Evolutionary conservation across 2,888 invertebrate species (phyloP), one percentile per base, ranked within the genome.

Genomic region (Drosophila imparisetae): DNA sequence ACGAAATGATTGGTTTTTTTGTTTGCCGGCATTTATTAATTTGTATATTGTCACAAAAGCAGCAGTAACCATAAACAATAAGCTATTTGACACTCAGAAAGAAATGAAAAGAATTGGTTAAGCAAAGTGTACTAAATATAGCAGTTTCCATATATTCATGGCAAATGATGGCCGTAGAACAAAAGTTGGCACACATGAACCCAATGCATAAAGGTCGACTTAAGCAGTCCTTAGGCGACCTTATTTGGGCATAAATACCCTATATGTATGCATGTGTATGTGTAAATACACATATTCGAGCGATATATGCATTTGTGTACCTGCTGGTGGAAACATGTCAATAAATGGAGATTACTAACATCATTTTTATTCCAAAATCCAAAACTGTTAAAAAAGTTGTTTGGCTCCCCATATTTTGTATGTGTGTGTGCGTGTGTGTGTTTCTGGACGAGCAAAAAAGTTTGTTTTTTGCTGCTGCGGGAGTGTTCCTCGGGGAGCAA

Each of bases 311-410:
- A 18, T 53, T 18, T 63, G 34, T 63, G 49, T 57, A 65, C 63
- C 59, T 78, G 57, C 69, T 68, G 72, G 21, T 75, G 71, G 68
- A 52, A 78, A 81, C 81, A 79, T 79, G 86, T 86, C 85, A 85
- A 86, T 90, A 88, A 90, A 89, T 85, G 90, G 88, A 90, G 90
- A 85, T 90, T 90, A 90, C 89, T 78, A 83, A 81, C 86, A 90
- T 86, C 80, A 90, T 86, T 90, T 90, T 86, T 88, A 86, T 88
- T 85, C 89, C 81, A 78, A 86, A 90, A 89, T 86, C 80, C 86
- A 75, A 86, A 90, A 83, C 78, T 90, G 90, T 83, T 86, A 66
- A 85, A 86, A 89, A 90, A 76, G 88, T 83, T 86, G 49, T 59
- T 67, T 72, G 77, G 62, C 77, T 73, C 65, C 62, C 38, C 21